Conservation (phyloP, 2,888 invertebrate genomes). For the Eristalis arbustorum region DNA sequence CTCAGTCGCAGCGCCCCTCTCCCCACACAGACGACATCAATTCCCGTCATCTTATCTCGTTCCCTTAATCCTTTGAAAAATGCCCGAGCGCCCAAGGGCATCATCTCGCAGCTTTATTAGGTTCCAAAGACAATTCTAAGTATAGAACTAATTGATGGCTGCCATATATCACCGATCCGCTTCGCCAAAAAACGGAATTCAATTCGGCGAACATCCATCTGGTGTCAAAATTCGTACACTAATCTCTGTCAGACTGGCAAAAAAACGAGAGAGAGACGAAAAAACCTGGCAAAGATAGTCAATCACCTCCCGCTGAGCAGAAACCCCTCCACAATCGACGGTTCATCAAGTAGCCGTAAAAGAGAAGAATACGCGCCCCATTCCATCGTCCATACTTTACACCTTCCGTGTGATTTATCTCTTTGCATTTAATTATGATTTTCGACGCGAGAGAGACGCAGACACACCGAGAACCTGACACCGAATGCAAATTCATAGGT, state of each 20-base stretch:
- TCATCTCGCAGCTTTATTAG: background rate
- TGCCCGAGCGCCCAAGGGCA: background rate
- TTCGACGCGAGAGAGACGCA: slow-evolving; percentile 2
- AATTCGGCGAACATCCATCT: slow-evolving; percentile 16
- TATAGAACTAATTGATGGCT: slow-evolving; percentile 20
- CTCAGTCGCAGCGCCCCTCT: too few relatives aligned
- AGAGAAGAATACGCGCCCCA: background rate
- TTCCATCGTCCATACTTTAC: slow-evolving; percentile 41
- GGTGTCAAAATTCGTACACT: background rate
- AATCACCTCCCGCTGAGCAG: slow-evolving; percentile 32
- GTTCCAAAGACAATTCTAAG: slow-evolving; percentile 4
- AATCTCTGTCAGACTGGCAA: background rate
- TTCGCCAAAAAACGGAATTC: background rate
- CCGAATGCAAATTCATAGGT: slow-evolving; percentile 53
- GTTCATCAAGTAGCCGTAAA: slow-evolving; percentile 50
- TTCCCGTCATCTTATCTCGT: background rate
- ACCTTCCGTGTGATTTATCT: slow-evolving; percentile 56
- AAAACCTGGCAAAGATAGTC: background rate
- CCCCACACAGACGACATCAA: background rate
- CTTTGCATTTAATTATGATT: slow-evolving; percentile 47
- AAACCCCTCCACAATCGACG: background rate
- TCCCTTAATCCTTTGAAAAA: background rate
- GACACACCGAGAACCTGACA: background rate
- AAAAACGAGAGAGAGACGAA: too few relatives aligned
- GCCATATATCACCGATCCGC: slow-evolving; percentile 14